These are phyloP conservation scores for Rosalia funebris DNA, from an alignment of 2,888 invertebrate genomes.

Conservation along the genomic window DNA sequence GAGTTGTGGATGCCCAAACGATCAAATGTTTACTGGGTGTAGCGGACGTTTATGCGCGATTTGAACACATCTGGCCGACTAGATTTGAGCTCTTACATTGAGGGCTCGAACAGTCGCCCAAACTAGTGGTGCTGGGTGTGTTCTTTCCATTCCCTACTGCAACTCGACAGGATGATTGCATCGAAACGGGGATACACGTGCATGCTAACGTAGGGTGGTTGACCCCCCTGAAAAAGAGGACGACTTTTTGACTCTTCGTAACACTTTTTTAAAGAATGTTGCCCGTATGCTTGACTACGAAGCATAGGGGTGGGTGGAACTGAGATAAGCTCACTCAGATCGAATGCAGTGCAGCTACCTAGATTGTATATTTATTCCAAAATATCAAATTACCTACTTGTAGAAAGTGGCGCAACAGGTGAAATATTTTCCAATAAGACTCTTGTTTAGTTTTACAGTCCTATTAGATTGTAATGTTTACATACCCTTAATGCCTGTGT, in stretches of 20 bases:
- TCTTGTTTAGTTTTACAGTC: constrained; percentile 14
- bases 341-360: constrained; percentile 24
- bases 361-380: constrained; percentile 16
- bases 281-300: constrained; percentile 49
- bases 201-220: constrained; percentile 68
- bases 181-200: constrained; percentile 66
- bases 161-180: constrained; percentile 48
- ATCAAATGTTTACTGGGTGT: constrained; percentile 49
- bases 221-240: constrained; percentile 66
- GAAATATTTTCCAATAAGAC: constrained; percentile 29
- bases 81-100: constrained; percentile 61
- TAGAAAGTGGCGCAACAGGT: constrained; percentile 25
- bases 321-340: constrained; percentile 36
- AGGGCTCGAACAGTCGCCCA: constrained; percentile 64
- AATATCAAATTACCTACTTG: constrained; percentile 30
- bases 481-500: no score
- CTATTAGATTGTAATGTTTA: constrained; percentile 1
- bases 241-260: constrained; percentile 63
- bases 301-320: constrained; percentile 48
- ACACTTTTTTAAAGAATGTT: constrained; percentile 58
- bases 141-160: constrained; percentile 43
- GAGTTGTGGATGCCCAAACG: constrained; percentile 62
- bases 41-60: constrained; percentile 44
- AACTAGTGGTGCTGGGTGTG: constrained; percentile 58
- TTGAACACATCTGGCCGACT: constrained; percentile 56